Base-by-base conservation (phyloP, 1,140 invertebrate genomes). In the Eubasilissa regina region DNA sequence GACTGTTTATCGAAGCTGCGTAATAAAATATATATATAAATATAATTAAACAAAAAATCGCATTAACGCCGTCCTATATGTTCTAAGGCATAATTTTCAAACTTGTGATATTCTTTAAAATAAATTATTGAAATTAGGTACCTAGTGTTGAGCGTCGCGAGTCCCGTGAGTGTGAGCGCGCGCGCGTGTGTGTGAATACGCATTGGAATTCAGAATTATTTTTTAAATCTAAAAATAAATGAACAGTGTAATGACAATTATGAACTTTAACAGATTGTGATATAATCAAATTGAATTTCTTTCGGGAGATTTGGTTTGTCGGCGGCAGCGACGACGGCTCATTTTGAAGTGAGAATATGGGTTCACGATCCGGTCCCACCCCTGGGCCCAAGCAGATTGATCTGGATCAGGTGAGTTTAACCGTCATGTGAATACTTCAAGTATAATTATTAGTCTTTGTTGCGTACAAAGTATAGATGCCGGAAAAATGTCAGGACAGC, bases 301-400 rank as follows among this genome's bases (percentile, higher is more conserved):
- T 58, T 58, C 21, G 55, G 55, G 55, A 58, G 55, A 10, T 21
- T 10, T 15, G 55, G 55, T 21, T 21, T 58, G 55, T 58, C 25
- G 25, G 25, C 25, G 25, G 55, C 55, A 58, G 66, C 43, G 45
- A 70, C 66, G 45, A 70, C 66, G 44, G 66, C 47, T n/a, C n/a
- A 19, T 48, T 19, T 48, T 12, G 66, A 35, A 25, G 48, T 53
- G 35, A 73, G 15, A 21, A 77, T 35, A 82, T 82, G 81, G 81
- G 81, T 44, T 82, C 81, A 35, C 75, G 78, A 74, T 68, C 78
- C 53, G 83, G 84, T 81, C 84, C 86, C 17, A 84, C 85, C 58
- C 81, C 90, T 75, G 94, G 93, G 43, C 87, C 95, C n/a, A 94
- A 94, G 84, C 94, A 95, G 83, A 96, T 95, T 78, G 95, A 96